A percentile compares a stretch with the other conserved stretches of the same genome.
phyloP scores from a whole-genome alignment of 2,113 vertebrate species.

The Chrysochloris asiatica region DNA sequence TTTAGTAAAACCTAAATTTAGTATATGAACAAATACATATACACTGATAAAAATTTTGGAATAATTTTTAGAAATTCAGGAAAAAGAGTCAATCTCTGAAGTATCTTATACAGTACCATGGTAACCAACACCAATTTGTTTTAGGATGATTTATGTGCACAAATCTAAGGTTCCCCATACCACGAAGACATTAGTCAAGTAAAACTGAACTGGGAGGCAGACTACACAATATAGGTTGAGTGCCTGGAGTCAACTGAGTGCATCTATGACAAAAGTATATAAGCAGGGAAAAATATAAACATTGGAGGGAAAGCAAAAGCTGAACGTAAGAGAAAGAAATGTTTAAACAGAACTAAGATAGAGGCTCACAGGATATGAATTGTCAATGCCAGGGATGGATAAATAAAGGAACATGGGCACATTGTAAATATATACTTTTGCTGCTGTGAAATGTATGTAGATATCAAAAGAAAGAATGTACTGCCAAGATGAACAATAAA shows the following conservation, averaged over 20 bases:
- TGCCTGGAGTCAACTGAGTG: not conserved
- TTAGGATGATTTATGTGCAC: not conserved
- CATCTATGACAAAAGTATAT: not conserved
- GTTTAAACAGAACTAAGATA: not conserved
- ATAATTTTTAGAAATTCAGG: not conserved
- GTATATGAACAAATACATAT: not conserved
- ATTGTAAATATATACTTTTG: not conserved
- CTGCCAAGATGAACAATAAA: not conserved
- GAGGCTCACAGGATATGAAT: not conserved
- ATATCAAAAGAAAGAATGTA: not conserved
- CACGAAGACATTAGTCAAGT: not conserved
- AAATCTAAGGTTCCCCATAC: not conserved
- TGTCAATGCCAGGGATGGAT: not conserved
- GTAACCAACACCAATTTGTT: not conserved
- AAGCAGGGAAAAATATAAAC: not conserved
- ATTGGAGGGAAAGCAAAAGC: not conserved
- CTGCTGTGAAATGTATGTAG: not conserved
- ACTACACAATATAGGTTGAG: not conserved
- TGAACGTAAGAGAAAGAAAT: not conserved
- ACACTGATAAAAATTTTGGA: not conserved
- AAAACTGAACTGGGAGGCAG: not conserved
- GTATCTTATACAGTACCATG: not conserved
- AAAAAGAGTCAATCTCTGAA: not conserved
- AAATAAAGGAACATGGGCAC: not conserved
- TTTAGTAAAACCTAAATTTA: slow-evolving; percentile 10